Evolutionary conservation across 2,113 vertebrate species (phyloP), one percentile per base, ranked within the genome.

Genomic region (Struthio camelus): DNA sequence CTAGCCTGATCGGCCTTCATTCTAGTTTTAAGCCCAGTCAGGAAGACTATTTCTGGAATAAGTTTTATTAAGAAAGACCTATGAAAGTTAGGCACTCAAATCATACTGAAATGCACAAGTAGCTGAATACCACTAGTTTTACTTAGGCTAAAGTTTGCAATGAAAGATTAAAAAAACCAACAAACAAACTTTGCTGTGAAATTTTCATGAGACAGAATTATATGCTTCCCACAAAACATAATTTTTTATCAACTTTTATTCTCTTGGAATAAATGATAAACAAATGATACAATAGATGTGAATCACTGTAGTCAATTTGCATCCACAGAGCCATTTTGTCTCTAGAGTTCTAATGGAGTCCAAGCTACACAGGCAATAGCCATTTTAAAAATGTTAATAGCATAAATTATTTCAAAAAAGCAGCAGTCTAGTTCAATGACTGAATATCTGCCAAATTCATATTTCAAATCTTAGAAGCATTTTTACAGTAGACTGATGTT

Each of bases 261-360:
- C 58, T 8, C n/a, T 7, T 8, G 24, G 8, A 77, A 77, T 38
- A 72, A 78, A 72, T 58, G 0, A 0, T 24, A 13, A 20, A 13
- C 20, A n/a, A 54, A 75, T 22, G 28, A 53, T 59, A 38, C 15
- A 66, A 59, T 10, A 38, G 15, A 56, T 44, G 18, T 46, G 48
- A 64, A 70, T 70, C 7, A 2, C 32, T 27, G 56, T 15, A 81
- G 38, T n/a, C n/a, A 36, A 42, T 27, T 27, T 50, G 30, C 28
- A 70, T 50, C 70, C 46, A 24, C n/a, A 15, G 22, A 73, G 9
- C 19, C 17, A 75, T 75, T 87, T 42, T 27, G 28, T 62, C 20
- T 76, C 54, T 76, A 48, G 28, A 50, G 10, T 81, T 76, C 62
- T 36, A 56, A 36, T 58, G 56, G 48, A 50, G 61, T 82, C 70